Base-by-base conservation (phyloP, 2,888 invertebrate species). In the Lasioglossum figueresi region DNA sequence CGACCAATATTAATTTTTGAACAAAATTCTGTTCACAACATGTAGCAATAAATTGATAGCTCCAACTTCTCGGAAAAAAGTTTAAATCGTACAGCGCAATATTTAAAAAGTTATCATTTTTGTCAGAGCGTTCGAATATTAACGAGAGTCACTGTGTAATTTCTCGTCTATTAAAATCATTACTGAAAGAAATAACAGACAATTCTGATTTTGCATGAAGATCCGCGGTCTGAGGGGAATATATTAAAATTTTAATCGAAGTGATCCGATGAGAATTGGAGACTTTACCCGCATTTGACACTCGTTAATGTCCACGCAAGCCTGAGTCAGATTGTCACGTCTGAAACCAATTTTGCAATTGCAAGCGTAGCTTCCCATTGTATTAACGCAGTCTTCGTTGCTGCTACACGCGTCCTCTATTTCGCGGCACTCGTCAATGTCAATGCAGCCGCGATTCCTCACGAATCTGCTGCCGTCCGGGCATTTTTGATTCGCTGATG, bases 251-350 rank as follows among this genome's bases (percentile, higher is more conserved):
- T 59, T 59, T 27, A 59, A 27, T 12, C 14, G 27, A 27, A 59
- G 2, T 2, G 59, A 59, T 59, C 27, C 5, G 14, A 27, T 1
- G 52, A 19, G 14, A 19, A 68, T 37, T n/a, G 10, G 23, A 19
- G 40, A 4, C 96, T 16, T 80, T 82, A 91, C 90, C 88, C 78
- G 85, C 3, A 97, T 96, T 77, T 98, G 98, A 91, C 98, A 98
- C 93, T 98, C 98, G 93, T 98, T 98, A 40, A 98, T 95, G 93
- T 98, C 97, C 76, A 96, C 95, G 92, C 97, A 97, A 23, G 96
- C 96, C 87, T 96, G 96, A 10, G 96, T 96, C 1, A 96, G 94
- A 12, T 95, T 95, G 91, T 97, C 97, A 82, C 96, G 95, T 70
- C 95, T 95, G 91, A 96, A 97, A 1, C 97, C 97, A n/a, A 93